A percentile compares a stretch with the other conserved stretches of the same genome.
These are phyloP conservation scores for Cheilosia vernalis DNA, from an alignment of 2,888 invertebrate species.

Conservation along the genomic window DNA sequence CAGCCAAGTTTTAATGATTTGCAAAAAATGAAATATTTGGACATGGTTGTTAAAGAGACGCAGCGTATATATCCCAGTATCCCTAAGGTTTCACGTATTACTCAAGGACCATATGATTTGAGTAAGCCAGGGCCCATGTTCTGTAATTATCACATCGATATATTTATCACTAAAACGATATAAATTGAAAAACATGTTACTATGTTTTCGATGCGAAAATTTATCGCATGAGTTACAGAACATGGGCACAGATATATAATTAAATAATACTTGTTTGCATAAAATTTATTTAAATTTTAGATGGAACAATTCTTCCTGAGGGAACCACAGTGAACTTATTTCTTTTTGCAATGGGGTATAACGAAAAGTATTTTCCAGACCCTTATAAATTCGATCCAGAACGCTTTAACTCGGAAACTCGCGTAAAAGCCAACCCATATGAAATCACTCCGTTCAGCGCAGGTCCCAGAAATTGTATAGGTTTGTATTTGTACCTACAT, in stretches of 20 bases:
- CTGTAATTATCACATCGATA: too few species aligned
- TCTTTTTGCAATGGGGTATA: slow-evolving; percentile 79
- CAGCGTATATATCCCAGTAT: slow-evolving; percentile 81
- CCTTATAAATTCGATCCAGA: slow-evolving; percentile 84
- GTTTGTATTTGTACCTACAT: slow-evolving; percentile 45
- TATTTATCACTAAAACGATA: too few species aligned
- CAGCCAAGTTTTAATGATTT: slow-evolving; percentile 80
- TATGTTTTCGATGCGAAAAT: too few species aligned
- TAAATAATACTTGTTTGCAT: not conserved
- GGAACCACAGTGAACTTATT: slow-evolving; percentile 78
- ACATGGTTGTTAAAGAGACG: slow-evolving; percentile 81
- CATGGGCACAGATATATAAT: too few species aligned
- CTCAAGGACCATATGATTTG: slow-evolving; percentile 79
- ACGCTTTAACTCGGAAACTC: slow-evolving; percentile 83
- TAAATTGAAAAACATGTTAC: too few species aligned
- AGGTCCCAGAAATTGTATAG: slow-evolving; percentile 87
- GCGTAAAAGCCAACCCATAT: slow-evolving; percentile 83
- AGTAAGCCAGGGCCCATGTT: too few species aligned
- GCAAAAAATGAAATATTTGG: slow-evolving; percentile 81
- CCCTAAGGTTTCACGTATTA: slow-evolving; percentile 78
- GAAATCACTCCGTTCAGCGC: slow-evolving; percentile 87
- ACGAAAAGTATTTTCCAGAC: slow-evolving; percentile 79
- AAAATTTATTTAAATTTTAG: slow-evolving; percentile 69
- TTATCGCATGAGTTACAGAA: too few species aligned
- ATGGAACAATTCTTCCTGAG: slow-evolving; percentile 79